Evolutionary conservation across 2,113 vertebrate genomes (phyloP).

Genomic region (Microcebus griseorufus): DNA sequence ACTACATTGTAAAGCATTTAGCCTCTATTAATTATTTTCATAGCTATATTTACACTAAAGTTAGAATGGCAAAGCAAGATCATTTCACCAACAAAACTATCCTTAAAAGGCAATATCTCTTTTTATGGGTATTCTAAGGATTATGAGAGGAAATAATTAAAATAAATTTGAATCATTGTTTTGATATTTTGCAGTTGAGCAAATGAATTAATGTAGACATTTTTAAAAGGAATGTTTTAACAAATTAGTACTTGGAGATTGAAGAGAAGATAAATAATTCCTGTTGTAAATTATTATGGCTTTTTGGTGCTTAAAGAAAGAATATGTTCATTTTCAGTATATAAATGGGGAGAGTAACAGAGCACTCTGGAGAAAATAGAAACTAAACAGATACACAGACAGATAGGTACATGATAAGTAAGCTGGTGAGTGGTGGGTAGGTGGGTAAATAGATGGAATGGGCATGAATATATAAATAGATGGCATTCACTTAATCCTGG

Average conservation of each 20-base stretch:
- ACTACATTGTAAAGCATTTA: constrained; percentile 21
- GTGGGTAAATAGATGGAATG: background rate
- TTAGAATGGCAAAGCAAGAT: constrained; percentile 16
- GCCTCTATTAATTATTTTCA: constrained; percentile 65
- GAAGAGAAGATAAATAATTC: background rate
- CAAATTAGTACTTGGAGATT: constrained; percentile 24
- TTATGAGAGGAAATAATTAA: background rate
- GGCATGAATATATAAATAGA: background rate
- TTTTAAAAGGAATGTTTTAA: background rate
- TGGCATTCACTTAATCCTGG: background rate
- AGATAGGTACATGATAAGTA: background rate
- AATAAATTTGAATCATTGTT: background rate
- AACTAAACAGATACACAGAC: background rate
- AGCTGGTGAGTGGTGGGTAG: too few species aligned
- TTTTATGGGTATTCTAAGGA: constrained; percentile 10
- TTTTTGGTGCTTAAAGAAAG: background rate
- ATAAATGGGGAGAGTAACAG: background rate
- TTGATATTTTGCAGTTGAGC: constrained; percentile 21
- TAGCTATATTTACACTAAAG: constrained; percentile 43
- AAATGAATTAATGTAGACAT: background rate
- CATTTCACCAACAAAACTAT: background rate
- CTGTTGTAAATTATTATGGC: background rate
- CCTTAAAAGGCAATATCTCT: constrained; percentile 11
- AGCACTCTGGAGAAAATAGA: background rate
- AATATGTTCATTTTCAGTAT: background rate